Evolutionary conservation across 2,888 invertebrate genomes (phyloP).

Genomic region (Hemaris fuciformis): DNA sequence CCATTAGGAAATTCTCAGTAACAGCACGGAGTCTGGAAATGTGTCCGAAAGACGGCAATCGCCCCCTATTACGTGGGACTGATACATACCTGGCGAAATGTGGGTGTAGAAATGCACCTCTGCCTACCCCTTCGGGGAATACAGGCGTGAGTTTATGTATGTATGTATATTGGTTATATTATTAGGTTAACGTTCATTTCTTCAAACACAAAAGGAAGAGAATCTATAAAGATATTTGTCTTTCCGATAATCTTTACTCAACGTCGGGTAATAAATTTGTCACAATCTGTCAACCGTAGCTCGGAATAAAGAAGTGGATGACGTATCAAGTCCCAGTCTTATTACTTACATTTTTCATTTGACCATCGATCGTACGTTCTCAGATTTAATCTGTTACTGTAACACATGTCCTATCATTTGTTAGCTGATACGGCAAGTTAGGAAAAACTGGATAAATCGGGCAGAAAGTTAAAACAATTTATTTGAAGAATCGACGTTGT

Average conservation of each 20-base stretch:
- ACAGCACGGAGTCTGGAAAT: too few species aligned
- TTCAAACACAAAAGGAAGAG: background rate
- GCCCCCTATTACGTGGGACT: too few species aligned
- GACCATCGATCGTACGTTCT: constrained; percentile 21
- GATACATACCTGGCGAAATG: too few species aligned
- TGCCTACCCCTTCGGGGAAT: too few species aligned
- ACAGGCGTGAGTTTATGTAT: too few species aligned
- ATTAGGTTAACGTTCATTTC: too few species aligned
- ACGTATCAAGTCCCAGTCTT: constrained; percentile 31
- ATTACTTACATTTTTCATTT: constrained; percentile 32
- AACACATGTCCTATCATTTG: constrained; percentile 5
- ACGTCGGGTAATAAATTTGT: background rate
- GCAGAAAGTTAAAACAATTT: constrained; percentile 8
- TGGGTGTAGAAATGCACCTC: too few species aligned
- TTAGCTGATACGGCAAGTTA: constrained; percentile 11
- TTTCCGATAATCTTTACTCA: background rate
- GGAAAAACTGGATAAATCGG: constrained; percentile 5
- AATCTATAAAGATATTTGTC: background rate
- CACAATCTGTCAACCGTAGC: background rate
- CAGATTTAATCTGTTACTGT: constrained; percentile 19
- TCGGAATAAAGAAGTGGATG: constrained; percentile 13
- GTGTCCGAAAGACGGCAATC: too few species aligned
- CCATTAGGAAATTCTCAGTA: too few species aligned
- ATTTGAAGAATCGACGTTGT: constrained; percentile 10
- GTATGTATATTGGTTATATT: too few species aligned